Percentiles rank a stretch among this genome's conserved stretches.
Conservation (phyloP, 2,113 vertebrate genomes). For the Clarias magur region DNA sequence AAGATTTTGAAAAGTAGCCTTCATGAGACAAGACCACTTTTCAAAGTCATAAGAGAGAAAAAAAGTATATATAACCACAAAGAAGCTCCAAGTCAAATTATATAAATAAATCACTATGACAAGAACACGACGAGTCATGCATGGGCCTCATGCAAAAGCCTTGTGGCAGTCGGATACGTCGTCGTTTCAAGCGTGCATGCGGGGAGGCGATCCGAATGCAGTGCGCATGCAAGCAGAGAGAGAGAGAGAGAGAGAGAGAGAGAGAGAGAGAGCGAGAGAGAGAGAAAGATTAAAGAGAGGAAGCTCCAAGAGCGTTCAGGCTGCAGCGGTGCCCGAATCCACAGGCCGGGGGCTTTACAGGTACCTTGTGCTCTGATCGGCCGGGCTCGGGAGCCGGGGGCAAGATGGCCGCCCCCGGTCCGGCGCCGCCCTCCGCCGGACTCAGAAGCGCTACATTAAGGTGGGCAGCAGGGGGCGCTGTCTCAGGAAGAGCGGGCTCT, state of each 20-base stretch:
- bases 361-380: constrained; percentile 93
- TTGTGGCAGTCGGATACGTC: constrained; percentile 7
- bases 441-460: constrained; percentile 83
- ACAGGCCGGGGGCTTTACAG: constrained; percentile 63
- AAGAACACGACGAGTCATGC: neutral
- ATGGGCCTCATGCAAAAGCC: constrained; percentile 29
- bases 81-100: neutral
- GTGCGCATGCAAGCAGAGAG: constrained; percentile 69
- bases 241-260: constrained; percentile 22
- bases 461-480: constrained; percentile 84
- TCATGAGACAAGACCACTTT: constrained; percentile 47
- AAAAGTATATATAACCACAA: neutral
- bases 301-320: constrained; percentile 53
- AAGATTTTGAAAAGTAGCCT: constrained; percentile 49
- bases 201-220: constrained; percentile 49
- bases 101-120: neutral
- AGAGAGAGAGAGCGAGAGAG: constrained; percentile 26
- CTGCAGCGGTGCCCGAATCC: constrained; percentile 34
- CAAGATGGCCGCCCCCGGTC: constrained; percentile 77
- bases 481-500: constrained; percentile 87
- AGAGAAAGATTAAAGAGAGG: constrained; percentile 20
- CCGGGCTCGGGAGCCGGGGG: constrained; percentile 81
- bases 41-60: constrained; percentile 23
- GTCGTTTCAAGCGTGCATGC: constrained; percentile 14
- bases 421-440: constrained; percentile 74